Evolutionary conservation across 2,797 vertebrate species (phyloP).

Genomic region (Artibeus lituratus): DNA sequence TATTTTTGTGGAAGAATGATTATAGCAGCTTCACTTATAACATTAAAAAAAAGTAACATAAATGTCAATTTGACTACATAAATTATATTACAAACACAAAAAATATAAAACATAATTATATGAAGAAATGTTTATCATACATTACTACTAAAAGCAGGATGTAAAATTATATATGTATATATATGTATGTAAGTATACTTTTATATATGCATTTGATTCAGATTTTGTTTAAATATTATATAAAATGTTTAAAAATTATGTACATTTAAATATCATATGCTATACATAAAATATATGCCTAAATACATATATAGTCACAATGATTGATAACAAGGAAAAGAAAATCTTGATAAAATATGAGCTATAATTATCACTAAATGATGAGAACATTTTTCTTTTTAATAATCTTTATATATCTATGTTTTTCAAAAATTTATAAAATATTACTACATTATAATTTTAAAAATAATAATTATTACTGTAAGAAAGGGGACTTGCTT

Average conservation of each 20-base stretch:
- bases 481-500: neutral
- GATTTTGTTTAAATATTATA: neutral
- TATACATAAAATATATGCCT: neutral
- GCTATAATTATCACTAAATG: neutral
- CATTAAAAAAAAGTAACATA: neutral
- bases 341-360: neutral
- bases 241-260: neutral
- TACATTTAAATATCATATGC: neutral
- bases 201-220: neutral
- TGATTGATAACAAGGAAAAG: neutral
- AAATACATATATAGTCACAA: neutral
- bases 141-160: neutral
- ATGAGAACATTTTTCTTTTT: neutral
- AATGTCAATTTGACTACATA: neutral
- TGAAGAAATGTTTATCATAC: neutral
- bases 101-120: neutral
- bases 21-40: neutral
- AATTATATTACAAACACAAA: constrained; percentile 10
- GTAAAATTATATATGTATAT: neutral
- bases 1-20: neutral
- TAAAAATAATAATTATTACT: constrained; percentile 10
- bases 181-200: neutral
- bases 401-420: neutral
- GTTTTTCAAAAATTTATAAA: neutral
- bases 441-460: neutral